A percentile compares a stretch with the other conserved stretches of the same genome.
These are phyloP conservation scores for Resseliella maxima DNA, from an alignment of 2,888 invertebrate species.

Conservation along the genomic window DNA sequence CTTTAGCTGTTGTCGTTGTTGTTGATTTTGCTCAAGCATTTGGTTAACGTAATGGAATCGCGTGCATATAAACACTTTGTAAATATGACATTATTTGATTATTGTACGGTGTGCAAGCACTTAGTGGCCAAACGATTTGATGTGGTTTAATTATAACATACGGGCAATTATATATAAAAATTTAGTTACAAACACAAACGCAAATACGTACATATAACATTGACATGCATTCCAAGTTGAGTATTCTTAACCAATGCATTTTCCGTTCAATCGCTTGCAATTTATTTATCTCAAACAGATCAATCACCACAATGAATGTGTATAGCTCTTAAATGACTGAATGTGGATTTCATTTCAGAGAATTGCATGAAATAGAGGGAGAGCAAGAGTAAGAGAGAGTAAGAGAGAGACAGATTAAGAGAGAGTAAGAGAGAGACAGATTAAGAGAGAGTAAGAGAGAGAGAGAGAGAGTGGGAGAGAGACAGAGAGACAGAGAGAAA, in stretches of 20 bases:
- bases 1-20: too few species aligned
- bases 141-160: neutral
- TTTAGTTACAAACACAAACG: neutral
- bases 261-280: neutral
- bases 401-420: too few species aligned
- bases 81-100: conserved; percentile 51
- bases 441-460: too few species aligned
- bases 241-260: neutral
- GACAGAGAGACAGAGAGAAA: too few species aligned
- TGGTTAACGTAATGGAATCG: neutral
- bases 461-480: too few species aligned
- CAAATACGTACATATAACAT: neutral
- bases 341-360: too few species aligned
- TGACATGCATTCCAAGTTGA: neutral
- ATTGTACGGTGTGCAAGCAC: conserved; percentile 37
- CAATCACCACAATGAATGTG: neutral
- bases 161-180: conserved; percentile 11
- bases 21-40: too few species aligned
- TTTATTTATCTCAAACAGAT: neutral
- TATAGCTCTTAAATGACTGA: too few species aligned
- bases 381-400: too few species aligned
- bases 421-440: too few species aligned
- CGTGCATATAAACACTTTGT: conserved; percentile 51
- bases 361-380: too few species aligned
- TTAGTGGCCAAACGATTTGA: conserved; percentile 21